These are phyloP conservation scores for Dasypogon diadema DNA, from an alignment of 2,888 invertebrate genomes.

Conservation along the genomic window DNA sequence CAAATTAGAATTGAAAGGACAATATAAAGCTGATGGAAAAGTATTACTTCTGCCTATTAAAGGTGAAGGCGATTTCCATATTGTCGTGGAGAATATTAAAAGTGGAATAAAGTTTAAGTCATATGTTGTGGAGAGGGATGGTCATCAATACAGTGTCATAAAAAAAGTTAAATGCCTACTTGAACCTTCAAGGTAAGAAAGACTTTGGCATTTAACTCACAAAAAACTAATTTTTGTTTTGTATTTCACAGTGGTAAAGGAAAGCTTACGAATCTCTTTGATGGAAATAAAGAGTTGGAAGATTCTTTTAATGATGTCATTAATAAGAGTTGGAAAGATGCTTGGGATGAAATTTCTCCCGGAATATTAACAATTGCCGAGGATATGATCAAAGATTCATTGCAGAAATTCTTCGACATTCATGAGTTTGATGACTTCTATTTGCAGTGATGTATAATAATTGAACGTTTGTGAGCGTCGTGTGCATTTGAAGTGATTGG, in stretches of 20 bases:
- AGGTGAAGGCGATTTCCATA: conserved; percentile 62
- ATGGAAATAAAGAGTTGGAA: conserved; percentile 35
- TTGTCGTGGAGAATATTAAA: conserved; percentile 46
- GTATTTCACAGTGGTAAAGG: neutral
- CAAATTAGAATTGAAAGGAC: conserved; percentile 59
- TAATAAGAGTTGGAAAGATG: conserved; percentile 57
- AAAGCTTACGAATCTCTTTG: conserved; percentile 57
- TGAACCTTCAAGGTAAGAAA: conserved; percentile 12
- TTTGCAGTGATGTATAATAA: too few relatives aligned
- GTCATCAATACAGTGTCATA: neutral
- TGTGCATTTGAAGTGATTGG: too few relatives aligned
- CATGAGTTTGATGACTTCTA: conserved; percentile 27
- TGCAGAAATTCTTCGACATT: conserved; percentile 60
- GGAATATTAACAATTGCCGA: conserved; percentile 55
- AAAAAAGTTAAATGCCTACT: conserved; percentile 4
- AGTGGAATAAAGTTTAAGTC: neutral
- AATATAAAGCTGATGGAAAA: conserved; percentile 65
- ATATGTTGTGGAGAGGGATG: neutral
- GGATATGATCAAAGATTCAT: conserved; percentile 60
- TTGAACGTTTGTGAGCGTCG: too few relatives aligned
- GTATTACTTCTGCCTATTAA: conserved; percentile 65
- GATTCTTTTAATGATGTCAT: conserved; percentile 41
- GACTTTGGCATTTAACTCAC: too few relatives aligned
- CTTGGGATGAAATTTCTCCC: conserved; percentile 62
- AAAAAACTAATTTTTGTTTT: neutral